Conservation (phyloP, 2,113 vertebrate species). For the Pipra filicauda region DNA sequence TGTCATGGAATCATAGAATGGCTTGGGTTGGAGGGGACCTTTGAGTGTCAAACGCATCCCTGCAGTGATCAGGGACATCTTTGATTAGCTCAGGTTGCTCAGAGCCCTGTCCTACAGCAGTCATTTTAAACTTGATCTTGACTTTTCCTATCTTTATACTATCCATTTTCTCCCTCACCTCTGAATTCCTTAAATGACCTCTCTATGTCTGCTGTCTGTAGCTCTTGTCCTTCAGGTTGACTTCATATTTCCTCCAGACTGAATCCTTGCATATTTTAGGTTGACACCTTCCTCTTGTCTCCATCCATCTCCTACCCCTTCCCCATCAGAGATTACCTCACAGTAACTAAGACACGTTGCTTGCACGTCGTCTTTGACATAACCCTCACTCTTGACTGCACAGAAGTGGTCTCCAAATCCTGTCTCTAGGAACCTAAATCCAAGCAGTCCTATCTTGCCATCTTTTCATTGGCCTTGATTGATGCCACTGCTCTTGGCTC, state of each 20-base stretch:
- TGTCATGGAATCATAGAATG: neutral
- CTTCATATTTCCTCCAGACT: neutral
- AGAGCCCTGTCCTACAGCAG: neutral
- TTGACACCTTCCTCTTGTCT: neutral
- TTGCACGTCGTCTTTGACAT: neutral
- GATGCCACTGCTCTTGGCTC: neutral
- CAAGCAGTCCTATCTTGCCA: neutral
- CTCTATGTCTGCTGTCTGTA: neutral
- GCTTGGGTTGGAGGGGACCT: neutral
- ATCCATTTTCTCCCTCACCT: neutral
- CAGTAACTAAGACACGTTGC: neutral
- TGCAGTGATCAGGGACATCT: neutral
- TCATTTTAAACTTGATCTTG: neutral
- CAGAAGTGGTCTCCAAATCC: neutral
- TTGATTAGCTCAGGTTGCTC: neutral
- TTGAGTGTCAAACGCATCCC: neutral
- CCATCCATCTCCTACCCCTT: rapidly evolving
- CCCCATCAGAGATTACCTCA: neutral
- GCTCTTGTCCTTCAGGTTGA: neutral
- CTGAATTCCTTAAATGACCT: neutral
- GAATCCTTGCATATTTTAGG: neutral
- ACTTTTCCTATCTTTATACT: neutral
- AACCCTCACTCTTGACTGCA: neutral
- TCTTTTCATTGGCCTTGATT: neutral
- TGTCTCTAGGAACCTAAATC: neutral